Base-by-base conservation (phyloP, 1,140 invertebrate genomes). In the Zaprionus kolodkinae region DNA sequence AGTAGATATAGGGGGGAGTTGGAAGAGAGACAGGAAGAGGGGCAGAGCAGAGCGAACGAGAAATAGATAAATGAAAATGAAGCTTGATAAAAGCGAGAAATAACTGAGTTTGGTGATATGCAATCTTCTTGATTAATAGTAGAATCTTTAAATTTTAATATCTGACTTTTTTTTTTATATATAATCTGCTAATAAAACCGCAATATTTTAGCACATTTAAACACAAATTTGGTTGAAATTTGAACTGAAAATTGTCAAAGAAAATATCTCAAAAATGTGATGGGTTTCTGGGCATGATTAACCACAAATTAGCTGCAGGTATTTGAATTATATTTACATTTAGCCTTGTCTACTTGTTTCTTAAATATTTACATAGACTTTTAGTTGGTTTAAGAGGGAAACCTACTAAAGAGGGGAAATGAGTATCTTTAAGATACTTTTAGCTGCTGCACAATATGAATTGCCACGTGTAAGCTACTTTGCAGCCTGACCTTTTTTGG, bases 401-500 rank as follows among this genome's bases (percentile, higher is more conserved):
- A 17, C 55, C 27, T 30, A 55, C 30, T 56, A 21, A 21, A n/a
- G 33, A 27, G 38, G 21, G 21, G 40, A 70, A 69, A 70, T 70
- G 67, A 35, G 17, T 36, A 57, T 25, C 27, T 30, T 74, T 12
- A 25, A 15, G 15, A 63, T 63, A n/a, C 21, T 15, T 50, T 27
- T 27, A 27, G 25, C 25, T 27, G 48, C 33, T 11, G 7, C 13
- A 55, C 12, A 10, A 62, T 48, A 64, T 35, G 2, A 25, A 30
- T 33, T 57, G 66, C 30, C 69, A 61, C 55, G 38, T 64, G 63
- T 52, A 40, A 52, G 56, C 36, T 9, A 40, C 55, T 66, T 61
- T 55, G 6, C 36, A 43, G 43, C 33, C 50, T 78, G 74, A 88
- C 72, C 71, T 81, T 83, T 81, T 83, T 69, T 35, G n/a, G 21